These are phyloP conservation scores for Gallirallus australis DNA, from an alignment of 2,797 vertebrate genomes.

Conservation along the genomic window DNA sequence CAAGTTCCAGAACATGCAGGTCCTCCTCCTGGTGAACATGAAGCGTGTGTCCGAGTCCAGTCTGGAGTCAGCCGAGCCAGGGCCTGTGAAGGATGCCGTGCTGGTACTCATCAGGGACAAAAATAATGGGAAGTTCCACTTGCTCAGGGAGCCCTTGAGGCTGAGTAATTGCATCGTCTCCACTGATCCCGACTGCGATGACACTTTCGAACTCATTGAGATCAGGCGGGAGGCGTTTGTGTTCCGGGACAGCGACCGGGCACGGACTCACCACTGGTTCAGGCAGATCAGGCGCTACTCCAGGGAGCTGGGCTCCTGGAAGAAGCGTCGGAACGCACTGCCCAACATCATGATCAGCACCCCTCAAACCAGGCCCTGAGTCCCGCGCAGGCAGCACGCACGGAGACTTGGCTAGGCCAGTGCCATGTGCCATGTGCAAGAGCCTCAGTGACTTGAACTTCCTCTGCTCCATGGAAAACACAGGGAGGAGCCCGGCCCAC, in stretches of 20 bases:
- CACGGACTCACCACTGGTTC: slow-evolving; percentile 93
- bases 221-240: slow-evolving; percentile 91
- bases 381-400: fast-evolving
- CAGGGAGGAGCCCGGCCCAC: not conserved
- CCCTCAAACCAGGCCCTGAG: slow-evolving; percentile 70
- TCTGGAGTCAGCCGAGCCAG: slow-evolving; percentile 66
- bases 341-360: slow-evolving; percentile 97
- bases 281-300: slow-evolving; percentile 88
- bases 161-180: slow-evolving; percentile 92
- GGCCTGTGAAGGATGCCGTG: slow-evolving; percentile 86
- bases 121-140: slow-evolving; percentile 90
- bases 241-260: slow-evolving; percentile 88
- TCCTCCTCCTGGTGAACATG: slow-evolving; percentile 89
- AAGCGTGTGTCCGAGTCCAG: slow-evolving; percentile 75
- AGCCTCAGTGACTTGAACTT: not conserved
- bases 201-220: slow-evolving; percentile 93
- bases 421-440: not conserved
- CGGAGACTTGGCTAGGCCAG: not conserved
- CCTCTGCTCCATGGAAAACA: not conserved
- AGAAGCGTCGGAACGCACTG: slow-evolving; percentile 89
- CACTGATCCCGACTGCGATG: slow-evolving; percentile 87
- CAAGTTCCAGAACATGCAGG: slow-evolving; percentile 93
- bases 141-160: slow-evolving; percentile 90
- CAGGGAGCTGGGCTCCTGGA: slow-evolving; percentile 89
- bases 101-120: slow-evolving; percentile 93